Base-by-base conservation (phyloP, 2,113 vertebrate genomes). In the Prietella phreatophila region DNA sequence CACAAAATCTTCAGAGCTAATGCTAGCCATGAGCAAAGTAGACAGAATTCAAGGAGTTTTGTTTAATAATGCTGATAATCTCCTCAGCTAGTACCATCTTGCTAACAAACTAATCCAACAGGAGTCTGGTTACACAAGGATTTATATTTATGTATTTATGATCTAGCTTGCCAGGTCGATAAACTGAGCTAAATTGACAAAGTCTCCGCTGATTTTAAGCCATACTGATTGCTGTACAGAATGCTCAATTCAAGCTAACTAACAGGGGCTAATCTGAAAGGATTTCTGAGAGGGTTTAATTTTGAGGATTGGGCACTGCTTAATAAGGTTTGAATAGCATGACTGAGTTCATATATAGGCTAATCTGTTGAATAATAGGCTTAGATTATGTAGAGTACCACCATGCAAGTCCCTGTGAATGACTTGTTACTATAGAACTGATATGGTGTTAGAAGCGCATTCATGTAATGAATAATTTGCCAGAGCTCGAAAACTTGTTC, bases 341-440 rank as follows among this genome's bases (percentile, higher is more conserved):
- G 25, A 9, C 76, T 3, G 47, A 30, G 76, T 80, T 80, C 17
- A 82, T 22, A 60, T 82, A 58, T 5, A 58, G 17, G 30, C 55
- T 82, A 82, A 82, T 82, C 79, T 82, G n/a, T 81, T 58, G 19
- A 33, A 55, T n/a, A 56, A 30, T 80, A 56, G 78, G 42, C 73
- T 76, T 47, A 27, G 73, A 76, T 80, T 20, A 55, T 80, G 15
- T 7, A 78, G 25, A 53, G 42, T 53, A 53, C 75, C n/a, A 22
- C n/a, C 53, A 33, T 56, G n/a, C 15, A 55, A 53, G 42, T 53
- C 27, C 13, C 47, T 79, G 76, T 55, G 22, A 53, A 33, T 81
- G 78, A 81, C 8, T 27, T 13, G 22, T 47, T 78, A 78, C 42
- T 53, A 78, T 3, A 53, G 47, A 53, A 60, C 20, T 33, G 7